Evolutionary conservation across 1,140 invertebrate species (phyloP), one percentile per base, ranked within the genome.

Genomic region (Choristoneura fumiferana): DNA sequence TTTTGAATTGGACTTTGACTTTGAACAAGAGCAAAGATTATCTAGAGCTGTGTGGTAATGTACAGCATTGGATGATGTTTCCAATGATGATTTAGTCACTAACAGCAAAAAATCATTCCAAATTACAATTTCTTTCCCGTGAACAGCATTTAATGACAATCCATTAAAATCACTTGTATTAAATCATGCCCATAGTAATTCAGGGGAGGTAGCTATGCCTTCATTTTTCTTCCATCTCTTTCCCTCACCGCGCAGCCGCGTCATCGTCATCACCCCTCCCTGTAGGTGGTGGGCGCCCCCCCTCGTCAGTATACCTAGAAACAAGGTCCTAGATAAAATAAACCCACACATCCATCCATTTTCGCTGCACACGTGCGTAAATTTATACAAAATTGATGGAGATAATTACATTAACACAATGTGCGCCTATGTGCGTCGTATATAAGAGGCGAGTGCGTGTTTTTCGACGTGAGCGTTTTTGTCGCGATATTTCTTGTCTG

Each of bases 381-480:
- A 69, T 78, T 84, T 84, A 86, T 84, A 84, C 78, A 83, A 83
- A 84, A 83, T 87, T 77, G 74, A 77, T 62, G 49, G 67, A 68
- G 74, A 82, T 87, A 84, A 87, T 87, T 84, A 82, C 80, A 84
- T 84, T 84, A 81, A 76, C 62, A 55, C 36, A 57, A 62, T 69
- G 62, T 62, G 61, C 63, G 55, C 37, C n/a, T n/a, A n/a, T n/a
- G n/a, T 39, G 5, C n/a, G 39, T 54, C 35, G 40, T 38, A 55
- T 62, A 10, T 59, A 37, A 34, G 22, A 33, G 49, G 14, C 56
- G 55, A 14, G 53, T 62, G 52, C 39, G 15, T 13, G 12, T 14
- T 49, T 49, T 38, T 38, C 37, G 12, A 13, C 12, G 37, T 39
- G 37, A 14, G 14, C 13, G n/a, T 45, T 45, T 45, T 45, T 22